Base-by-base conservation (phyloP, 2,888 invertebrate genomes). In the Sericinus montela region DNA sequence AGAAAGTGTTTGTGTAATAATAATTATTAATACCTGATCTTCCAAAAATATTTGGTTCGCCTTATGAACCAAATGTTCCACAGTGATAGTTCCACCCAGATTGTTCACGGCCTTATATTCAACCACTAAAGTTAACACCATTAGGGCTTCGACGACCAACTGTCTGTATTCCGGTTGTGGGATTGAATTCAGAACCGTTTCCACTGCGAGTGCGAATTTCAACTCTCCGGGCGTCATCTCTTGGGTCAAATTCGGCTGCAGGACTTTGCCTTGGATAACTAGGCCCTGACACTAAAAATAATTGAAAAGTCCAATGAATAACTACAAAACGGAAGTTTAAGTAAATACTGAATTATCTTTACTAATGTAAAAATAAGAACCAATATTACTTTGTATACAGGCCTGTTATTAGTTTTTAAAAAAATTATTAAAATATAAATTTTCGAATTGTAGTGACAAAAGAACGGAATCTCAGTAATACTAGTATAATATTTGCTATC, bases 161-260 rank as follows among this genome's bases (percentile, higher is more conserved):
- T 99, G 98, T 15, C 99, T 91, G 82, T 99, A 99, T 78, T 99
- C 99, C 0, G 99, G 99, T 77, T 99, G 98, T 0, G 98, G 98
- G 65, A 99, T 98, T 43, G 96, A 94, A 77, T 99, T 99, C 43
- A 99, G 89, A 1, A 98, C 98, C 1, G 97, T 96, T 84, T 99
- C 99, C 0, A 99, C 98, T 47, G 97, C 97, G 11, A 99, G 89
- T 0, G 99, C 99, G 83, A 99, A 99, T 86, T 99, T 99, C 63
- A 99, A 84, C 85, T 99, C 99, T 35, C 98, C 98, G 0, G 98
- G 93, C 0, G 99, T 99, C 99, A 99, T 99, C 92, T 99, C 99
- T 87, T 97, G 97, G 0, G 98, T 99, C 44, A 99, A 88, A 79
- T 95, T 96, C 69, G 97, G 97, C 46, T 95, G 96, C 15, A 99